A percentile compares a stretch with the other conserved stretches of the same genome.
These are phyloP conservation scores for Heterocephalus glaber DNA, from an alignment of 2,113 vertebrate species.

Conservation along the genomic window DNA sequence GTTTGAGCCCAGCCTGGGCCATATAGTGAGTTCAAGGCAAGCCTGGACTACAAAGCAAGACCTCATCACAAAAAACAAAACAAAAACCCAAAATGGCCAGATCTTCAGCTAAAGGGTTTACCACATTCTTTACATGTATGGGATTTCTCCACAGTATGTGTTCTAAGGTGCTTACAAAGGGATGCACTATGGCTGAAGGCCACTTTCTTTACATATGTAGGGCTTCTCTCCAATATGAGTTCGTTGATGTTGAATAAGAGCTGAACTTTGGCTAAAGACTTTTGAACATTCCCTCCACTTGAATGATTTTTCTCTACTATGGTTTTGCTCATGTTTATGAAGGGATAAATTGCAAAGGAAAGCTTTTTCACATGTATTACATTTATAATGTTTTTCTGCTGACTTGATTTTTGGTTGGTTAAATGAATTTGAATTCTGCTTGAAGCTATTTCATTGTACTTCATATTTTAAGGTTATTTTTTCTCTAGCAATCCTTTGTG, in stretches of 20 bases:
- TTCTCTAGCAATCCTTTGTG: slow-evolving; percentile 74
- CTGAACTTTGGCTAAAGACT: slow-evolving; percentile 62
- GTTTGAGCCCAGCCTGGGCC: neutral
- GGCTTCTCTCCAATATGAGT: slow-evolving; percentile 71
- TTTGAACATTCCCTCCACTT: slow-evolving; percentile 67
- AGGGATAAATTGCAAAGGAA: slow-evolving; percentile 72
- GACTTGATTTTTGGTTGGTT: slow-evolving; percentile 71
- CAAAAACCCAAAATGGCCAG: too few species aligned
- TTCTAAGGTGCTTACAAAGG: slow-evolving; percentile 60
- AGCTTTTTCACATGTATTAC: slow-evolving; percentile 65
- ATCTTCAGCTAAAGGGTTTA: slow-evolving; percentile 75
- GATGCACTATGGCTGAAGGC: slow-evolving; percentile 67
- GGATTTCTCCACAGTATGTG: neutral
- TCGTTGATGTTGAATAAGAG: slow-evolving; percentile 70
- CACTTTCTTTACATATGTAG: slow-evolving; percentile 67
- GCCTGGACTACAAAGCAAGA: neutral
- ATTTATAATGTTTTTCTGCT: slow-evolving; percentile 67
- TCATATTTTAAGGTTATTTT: slow-evolving; percentile 74
- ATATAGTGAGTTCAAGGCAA: neutral
- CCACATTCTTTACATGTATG: too few species aligned
- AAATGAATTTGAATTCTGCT: slow-evolving; percentile 71
- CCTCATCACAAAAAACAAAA: too few species aligned
- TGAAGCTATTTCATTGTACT: slow-evolving; percentile 75
- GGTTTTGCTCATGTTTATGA: slow-evolving; percentile 73
- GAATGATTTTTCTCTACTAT: slow-evolving; percentile 68